phyloP scores from a whole-genome alignment of 2,113 vertebrate species.

The Syngnathus typhle region DNA sequence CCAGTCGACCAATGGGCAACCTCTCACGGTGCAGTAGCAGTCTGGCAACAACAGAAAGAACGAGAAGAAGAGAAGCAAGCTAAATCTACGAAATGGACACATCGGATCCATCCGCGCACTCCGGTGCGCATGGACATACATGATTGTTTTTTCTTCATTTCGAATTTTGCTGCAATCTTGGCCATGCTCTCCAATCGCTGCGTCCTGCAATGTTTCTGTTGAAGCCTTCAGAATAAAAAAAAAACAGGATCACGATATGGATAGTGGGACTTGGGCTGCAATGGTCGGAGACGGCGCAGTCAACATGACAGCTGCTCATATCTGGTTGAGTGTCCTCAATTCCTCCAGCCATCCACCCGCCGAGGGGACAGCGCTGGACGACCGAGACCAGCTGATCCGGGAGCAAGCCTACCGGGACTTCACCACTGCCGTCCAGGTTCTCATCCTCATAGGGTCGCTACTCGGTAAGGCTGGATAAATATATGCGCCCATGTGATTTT shows the following conservation, averaged over 20 bases:
- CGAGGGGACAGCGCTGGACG: slow-evolving; percentile 34
- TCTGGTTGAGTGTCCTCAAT: slow-evolving; percentile 64
- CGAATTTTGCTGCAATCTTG: neutral
- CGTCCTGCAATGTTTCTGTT: slow-evolving; percentile 17
- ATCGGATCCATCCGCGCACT: slow-evolving; percentile 13
- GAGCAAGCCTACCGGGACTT: slow-evolving; percentile 84
- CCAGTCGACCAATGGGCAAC: slow-evolving; percentile 22
- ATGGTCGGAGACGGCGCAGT: slow-evolving; percentile 60
- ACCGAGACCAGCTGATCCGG: slow-evolving; percentile 50
- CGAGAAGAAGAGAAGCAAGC: slow-evolving; percentile 1
- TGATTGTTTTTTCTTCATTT: neutral
- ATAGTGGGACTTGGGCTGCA: slow-evolving; percentile 65
- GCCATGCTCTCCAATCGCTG: neutral
- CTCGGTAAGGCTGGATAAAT: slow-evolving; percentile 71
- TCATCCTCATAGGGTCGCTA: slow-evolving; percentile 87
- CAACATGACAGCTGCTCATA: slow-evolving; percentile 54
- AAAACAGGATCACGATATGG: slow-evolving; percentile 38
- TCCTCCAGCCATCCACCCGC: slow-evolving; percentile 58
- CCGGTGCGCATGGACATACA: slow-evolving; percentile 21
- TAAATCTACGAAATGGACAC: slow-evolving; percentile 25
- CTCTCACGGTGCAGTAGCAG: slow-evolving; percentile 23
- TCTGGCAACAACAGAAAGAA: slow-evolving; percentile 8
- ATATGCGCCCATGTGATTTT: too few relatives aligned
- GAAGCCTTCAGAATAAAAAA: slow-evolving; percentile 13
- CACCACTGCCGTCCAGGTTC: slow-evolving; percentile 79